Evolutionary conservation across 2,113 vertebrate species (phyloP), one percentile per base, ranked within the genome.

Genomic region (Artemisiospiza belli): DNA sequence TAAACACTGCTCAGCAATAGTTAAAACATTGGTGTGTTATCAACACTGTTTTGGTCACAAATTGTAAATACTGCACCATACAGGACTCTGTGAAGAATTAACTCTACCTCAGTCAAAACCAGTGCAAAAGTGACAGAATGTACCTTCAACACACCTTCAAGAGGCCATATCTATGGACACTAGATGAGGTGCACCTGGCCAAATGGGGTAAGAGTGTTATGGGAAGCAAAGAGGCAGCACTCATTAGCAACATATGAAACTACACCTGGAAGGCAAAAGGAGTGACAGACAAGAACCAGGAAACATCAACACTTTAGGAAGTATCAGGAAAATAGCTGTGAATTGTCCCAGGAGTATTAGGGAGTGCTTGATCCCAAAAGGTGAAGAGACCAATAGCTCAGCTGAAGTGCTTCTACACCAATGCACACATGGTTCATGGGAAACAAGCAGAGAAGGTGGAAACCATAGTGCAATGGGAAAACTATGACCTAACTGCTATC

Each of bases 1-100:
- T 28, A 31, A 52, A 17, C 2, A 1, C 23, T 39, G 9, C 11
- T 59, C 31, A 69, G 8, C 15, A 64, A 33, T 2, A n/a, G 3
- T 9, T 51, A n/a, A 70, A 66, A 27, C 9, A 25, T 2, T 6
- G 1, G 0, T 11, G 7, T 44, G 4, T 55, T 61, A 22, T 20
- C 11, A 83, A 31, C 6, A 17, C 17, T 39, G 5, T n/a, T 72
- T 58, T 67, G 13, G 7, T 54, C 4, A 28, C 5, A 31, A 44
- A 62, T 47, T 2, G 2, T 58, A 72, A 62, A 47, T 12, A 31
- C 2, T 58, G 12, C 12, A 51, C 35, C 3, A 17, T 35, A 22
- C 9, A 75, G 43, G 35, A 17, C 8, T 15, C 27, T 59, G 12
- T n/a, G 59, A 77, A 47, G 21, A 66, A 72, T 52, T 31, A 18